Evolutionary conservation across 2,797 vertebrate species (phyloP).

Genomic region (Decapterus maruadsi): DNA sequence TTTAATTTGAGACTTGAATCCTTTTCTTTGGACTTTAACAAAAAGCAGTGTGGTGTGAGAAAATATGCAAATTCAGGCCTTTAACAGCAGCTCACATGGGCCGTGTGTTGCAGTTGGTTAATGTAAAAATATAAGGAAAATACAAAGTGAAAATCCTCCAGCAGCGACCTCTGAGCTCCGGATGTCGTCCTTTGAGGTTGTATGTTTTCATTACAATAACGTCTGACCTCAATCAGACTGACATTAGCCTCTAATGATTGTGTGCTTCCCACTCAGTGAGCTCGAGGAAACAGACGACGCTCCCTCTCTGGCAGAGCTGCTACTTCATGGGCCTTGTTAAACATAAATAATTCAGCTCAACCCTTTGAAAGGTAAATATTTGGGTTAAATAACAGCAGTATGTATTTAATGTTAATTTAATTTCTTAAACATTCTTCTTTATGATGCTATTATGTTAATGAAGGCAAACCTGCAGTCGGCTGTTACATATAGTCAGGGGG

Average conservation of each 20-base stretch:
- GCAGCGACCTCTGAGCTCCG: conserved; percentile 20
- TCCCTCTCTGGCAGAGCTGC: conserved; percentile 37
- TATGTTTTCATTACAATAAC: conserved; percentile 61
- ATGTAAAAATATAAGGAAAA: conserved; percentile 17
- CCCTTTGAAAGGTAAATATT: conserved; percentile 51
- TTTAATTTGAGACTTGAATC: neutral
- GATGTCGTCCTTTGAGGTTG: conserved; percentile 39
- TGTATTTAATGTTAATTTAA: neutral
- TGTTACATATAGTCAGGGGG: too few relatives aligned
- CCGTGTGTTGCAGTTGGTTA: conserved; percentile 9
- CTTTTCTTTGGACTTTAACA: neutral
- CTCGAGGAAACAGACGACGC: conserved; percentile 47
- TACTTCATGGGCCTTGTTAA: conserved; percentile 53
- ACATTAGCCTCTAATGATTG: conserved; percentile 70
- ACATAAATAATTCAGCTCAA: conserved; percentile 62
- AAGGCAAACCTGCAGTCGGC: neutral
- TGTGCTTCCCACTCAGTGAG: conserved; percentile 52
- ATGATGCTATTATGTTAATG: neutral
- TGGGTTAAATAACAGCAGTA: conserved; percentile 1
- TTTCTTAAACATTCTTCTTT: conserved; percentile 1
- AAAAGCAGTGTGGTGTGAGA: neutral
- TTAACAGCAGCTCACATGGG: neutral
- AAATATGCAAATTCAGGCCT: conserved; percentile 19
- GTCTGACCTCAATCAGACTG: conserved; percentile 56
- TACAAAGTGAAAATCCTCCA: conserved; percentile 27